Evolutionary conservation across 1,140 invertebrate genomes (phyloP), one percentile per base, ranked within the genome.

Genomic region (Zaprionus lachaisei): DNA sequence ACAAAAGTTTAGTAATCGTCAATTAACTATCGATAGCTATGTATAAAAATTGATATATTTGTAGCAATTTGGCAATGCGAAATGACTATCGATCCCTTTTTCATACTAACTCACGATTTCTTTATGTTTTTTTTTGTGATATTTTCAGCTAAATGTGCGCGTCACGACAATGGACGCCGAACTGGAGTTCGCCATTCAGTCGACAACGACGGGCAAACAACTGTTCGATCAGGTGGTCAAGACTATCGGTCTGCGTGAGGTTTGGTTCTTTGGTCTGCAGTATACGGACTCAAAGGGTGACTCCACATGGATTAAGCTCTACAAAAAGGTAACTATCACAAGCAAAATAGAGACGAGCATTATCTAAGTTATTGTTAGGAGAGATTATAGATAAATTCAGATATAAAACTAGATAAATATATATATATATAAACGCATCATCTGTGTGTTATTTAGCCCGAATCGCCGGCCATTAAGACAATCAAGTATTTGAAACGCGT

Each of bases 81-180:
- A 20, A 4, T 5, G 1, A 41, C 15, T 41, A n/a, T 41, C 5
- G 15, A 41, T 31, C 2, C 7, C 7, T 2, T 2, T 31, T 31
- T 34, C 9, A 34, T 11, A 34, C 31, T 34, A 11, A 34, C 9
- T 34, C 9, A 34, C 9, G 9, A n/a, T 41, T 15, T 41, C n/a
- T 3, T 44, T 61, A 31, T 31, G 2, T 58, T 58, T 34, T 0
- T 34, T 34, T 34, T 11, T 34, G 9, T 34, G 0, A 9, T 47
- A 12, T 51, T 94, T 94, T 0, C 93, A 98, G 97, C 97, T 98
- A 95, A 99, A 99, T 95, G 98, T 99, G 81, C 97, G 98, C 93
- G 98, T 99, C 94, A 99, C 98, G 92, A 99, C 99, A 92, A 99
- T 99, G 98, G 99, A 99, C 95, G 99, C 99, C 87, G 99, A 99